Evolutionary conservation across 2,888 invertebrate species (phyloP).

Genomic region (Athrips mouffetella): DNA sequence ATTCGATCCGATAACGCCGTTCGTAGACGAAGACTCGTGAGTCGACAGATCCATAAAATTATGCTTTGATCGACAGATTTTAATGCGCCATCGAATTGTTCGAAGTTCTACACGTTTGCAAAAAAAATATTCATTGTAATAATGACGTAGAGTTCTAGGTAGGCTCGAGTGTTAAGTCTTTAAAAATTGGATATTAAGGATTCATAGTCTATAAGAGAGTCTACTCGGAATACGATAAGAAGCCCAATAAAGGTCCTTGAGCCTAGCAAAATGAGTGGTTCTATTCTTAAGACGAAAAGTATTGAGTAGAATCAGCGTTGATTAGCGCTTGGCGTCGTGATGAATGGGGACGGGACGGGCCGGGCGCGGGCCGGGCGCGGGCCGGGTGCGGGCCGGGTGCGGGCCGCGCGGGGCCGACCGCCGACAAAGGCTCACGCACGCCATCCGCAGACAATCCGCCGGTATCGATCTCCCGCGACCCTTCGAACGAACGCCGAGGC

Average conservation of each 20-base stretch:
- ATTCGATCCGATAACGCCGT: conserved; percentile 8
- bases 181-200: no score
- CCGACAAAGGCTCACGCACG: conserved; percentile 68
- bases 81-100: no score
- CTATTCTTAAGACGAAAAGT: conserved; percentile 14
- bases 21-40: no score
- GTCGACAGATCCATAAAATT: no score
- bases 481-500: conserved; percentile 74
- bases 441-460: conserved; percentile 71
- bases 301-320: conserved; percentile 45
- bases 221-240: neutral
- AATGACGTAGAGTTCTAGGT: no score
- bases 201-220: neutral
- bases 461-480: conserved; percentile 76
- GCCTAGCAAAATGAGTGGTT: neutral
- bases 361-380: conserved; percentile 28
- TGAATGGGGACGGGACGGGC: conserved; percentile 40
- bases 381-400: conserved; percentile 29
- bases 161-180: no score
- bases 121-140: no score
- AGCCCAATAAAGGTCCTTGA: neutral
- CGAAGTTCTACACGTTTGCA: no score
- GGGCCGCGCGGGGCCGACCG: conserved; percentile 32
- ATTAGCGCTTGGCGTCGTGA: conserved; percentile 47
- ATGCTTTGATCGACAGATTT: no score